A percentile compares a stretch with the other conserved stretches of the same genome.
phyloP scores from a whole-genome alignment of 2,797 vertebrate genomes.

The Epinephelus awoara region DNA sequence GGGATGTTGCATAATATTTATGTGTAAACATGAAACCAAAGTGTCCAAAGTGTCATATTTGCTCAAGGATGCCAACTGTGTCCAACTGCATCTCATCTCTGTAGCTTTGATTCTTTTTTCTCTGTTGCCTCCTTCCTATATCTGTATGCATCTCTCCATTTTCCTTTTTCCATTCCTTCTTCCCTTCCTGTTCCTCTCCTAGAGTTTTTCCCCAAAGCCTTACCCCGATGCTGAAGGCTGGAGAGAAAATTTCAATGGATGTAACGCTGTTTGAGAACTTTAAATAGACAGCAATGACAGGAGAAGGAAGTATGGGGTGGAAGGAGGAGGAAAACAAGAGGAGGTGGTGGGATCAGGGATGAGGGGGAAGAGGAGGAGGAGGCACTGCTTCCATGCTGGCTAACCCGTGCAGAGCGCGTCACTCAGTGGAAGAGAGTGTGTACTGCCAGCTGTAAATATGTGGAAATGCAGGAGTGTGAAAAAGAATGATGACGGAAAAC shows the following conservation, averaged over 20 bases:
- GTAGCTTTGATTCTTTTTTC: neutral
- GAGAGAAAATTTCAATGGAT: conserved; percentile 29
- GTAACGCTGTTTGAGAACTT: conserved; percentile 49
- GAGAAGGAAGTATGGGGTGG: neutral
- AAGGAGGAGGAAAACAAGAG: neutral
- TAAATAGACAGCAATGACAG: conserved; percentile 58
- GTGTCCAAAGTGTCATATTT: neutral
- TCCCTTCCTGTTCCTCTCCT: neutral
- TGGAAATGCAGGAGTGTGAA: neutral
- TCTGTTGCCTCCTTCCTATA: neutral
- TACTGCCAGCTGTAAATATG: conserved; percentile 10
- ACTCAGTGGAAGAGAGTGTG: neutral
- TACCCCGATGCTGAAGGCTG: neutral
- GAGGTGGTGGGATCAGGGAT: conserved; percentile 1
- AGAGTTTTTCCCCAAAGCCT: conserved; percentile 8
- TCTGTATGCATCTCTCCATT: conserved; percentile 19
- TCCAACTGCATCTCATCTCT: neutral
- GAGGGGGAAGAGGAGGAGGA: neutral
- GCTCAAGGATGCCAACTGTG: neutral
- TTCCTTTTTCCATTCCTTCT: neutral
- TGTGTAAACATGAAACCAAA: neutral
- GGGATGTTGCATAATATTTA: neutral
- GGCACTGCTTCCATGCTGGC: neutral
- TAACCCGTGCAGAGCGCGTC: conserved; percentile 1
- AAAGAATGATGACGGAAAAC: neutral